These are phyloP conservation scores for Pentalonia nigronervosa DNA, from an alignment of 1,140 invertebrate species.

Conservation along the genomic window DNA sequence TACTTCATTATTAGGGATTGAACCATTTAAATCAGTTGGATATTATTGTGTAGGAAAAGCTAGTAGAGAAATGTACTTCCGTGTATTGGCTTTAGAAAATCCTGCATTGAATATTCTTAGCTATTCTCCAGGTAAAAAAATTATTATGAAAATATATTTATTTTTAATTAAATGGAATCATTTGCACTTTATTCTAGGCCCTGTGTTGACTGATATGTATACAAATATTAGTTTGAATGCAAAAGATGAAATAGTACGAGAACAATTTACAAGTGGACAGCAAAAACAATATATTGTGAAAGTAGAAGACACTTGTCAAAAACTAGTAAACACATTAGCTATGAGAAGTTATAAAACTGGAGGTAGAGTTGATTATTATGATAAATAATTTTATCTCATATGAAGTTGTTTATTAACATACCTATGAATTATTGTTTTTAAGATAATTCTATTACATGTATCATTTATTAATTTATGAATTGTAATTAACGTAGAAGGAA, in stretches of 20 bases:
- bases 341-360: constrained; percentile 81
- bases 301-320: constrained; percentile 77
- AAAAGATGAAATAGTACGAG: constrained; percentile 69
- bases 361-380: constrained; percentile 84
- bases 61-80: constrained; percentile 91
- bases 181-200: constrained; percentile 63
- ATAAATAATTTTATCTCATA: constrained; percentile 34
- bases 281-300: constrained; percentile 74
- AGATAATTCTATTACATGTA: not conserved
- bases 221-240: constrained; percentile 69
- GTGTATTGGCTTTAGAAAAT: constrained; percentile 81
- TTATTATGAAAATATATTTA: not conserved
- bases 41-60: constrained; percentile 90
- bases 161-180: not conserved
- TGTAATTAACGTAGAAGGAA: not conserved
- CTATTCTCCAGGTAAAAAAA: constrained; percentile 83
- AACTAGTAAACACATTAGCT: constrained; percentile 75
- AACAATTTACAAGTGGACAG: constrained; percentile 70
- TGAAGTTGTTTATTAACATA: not conserved
- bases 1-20: constrained; percentile 81
- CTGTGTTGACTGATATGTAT: constrained; percentile 89
- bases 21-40: constrained; percentile 77
- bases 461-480: not conserved
- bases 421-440: not conserved
- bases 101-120: constrained; percentile 79